phyloP scores from a whole-genome alignment of 2,113 vertebrate genomes.

The Promerops cafer region DNA sequence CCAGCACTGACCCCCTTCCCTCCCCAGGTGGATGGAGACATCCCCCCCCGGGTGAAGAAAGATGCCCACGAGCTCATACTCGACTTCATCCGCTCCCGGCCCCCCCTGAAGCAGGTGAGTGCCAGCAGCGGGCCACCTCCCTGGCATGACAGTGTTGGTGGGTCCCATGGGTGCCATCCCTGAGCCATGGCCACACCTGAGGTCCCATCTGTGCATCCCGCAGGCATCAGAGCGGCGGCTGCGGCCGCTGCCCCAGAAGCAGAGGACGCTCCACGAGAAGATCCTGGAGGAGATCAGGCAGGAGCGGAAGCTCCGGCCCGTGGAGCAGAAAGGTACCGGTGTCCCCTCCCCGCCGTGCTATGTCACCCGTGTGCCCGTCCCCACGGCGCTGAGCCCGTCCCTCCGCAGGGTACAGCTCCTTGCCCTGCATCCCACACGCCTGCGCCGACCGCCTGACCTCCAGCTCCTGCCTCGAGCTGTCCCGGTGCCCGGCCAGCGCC shows the following conservation, averaged over 20 bases:
- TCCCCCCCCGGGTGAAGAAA: constrained; percentile 87
- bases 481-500: constrained; percentile 33
- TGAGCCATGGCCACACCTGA: fast-evolving
- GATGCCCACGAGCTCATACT: constrained; percentile 90
- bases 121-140: fast-evolving
- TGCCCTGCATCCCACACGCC: constrained; percentile 85
- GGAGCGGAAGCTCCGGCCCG: constrained; percentile 85
- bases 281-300: constrained; percentile 91
- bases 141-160: background rate
- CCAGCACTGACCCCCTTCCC: background rate
- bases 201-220: fast-evolving
- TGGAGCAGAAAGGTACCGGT: constrained; percentile 73
- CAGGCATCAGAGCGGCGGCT: constrained; percentile 87
- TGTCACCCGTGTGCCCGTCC: background rate
- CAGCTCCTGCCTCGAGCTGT: constrained; percentile 89
- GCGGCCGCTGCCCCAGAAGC: constrained; percentile 81
- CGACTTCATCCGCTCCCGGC: constrained; percentile 93
- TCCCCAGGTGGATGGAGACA: constrained; percentile 85
- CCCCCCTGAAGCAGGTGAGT: constrained; percentile 86
- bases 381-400: fast-evolving
- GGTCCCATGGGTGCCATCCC: background rate
- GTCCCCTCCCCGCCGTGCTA: fast-evolving
- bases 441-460: constrained; percentile 78
- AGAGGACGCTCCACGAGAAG: constrained; percentile 84
- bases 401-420: constrained; percentile 81